Conservation (phyloP, 2,797 vertebrate genomes). For the Pelobates cultripes region DNA sequence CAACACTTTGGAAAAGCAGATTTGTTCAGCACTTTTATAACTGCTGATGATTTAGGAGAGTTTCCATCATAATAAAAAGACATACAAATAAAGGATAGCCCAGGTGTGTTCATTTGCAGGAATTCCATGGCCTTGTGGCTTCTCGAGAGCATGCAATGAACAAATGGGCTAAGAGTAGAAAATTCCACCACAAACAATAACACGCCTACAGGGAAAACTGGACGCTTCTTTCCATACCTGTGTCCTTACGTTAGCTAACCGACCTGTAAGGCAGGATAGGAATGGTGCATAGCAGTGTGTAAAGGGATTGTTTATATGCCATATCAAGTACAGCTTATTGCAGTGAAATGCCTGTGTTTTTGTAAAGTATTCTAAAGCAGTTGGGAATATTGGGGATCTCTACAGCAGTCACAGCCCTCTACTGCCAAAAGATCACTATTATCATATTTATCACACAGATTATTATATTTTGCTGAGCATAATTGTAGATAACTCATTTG, state of each 20-base stretch:
- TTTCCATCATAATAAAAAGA: constrained; percentile 33
- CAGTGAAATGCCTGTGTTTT: too few species aligned
- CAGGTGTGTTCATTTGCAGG: constrained; percentile 20
- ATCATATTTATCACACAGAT: too few species aligned
- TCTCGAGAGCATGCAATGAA: background rate
- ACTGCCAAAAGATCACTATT: too few species aligned
- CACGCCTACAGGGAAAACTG: background rate
- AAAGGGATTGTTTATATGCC: too few species aligned
- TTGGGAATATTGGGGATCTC: too few species aligned
- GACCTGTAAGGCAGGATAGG: background rate
- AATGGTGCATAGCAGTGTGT: background rate
- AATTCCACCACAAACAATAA: background rate
- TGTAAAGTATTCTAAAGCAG: too few species aligned
- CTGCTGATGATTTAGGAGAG: constrained; percentile 23
- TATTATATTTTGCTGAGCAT: too few species aligned
- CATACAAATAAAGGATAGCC: constrained; percentile 9
- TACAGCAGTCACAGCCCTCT: too few species aligned
- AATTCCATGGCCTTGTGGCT: background rate
- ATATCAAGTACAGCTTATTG: too few species aligned
- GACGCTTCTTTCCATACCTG: background rate
- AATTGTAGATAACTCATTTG: too few species aligned
- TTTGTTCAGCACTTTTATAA: constrained; percentile 45
- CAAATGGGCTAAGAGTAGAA: background rate
- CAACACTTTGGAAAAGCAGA: constrained; percentile 19
- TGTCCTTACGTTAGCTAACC: background rate